A percentile compares a stretch with the other conserved stretches of the same genome.
These are phyloP conservation scores for pig (Sus scrofa) DNA, from an alignment of 2,113 vertebrate genomes.

Conservation along the genomic window DNA sequence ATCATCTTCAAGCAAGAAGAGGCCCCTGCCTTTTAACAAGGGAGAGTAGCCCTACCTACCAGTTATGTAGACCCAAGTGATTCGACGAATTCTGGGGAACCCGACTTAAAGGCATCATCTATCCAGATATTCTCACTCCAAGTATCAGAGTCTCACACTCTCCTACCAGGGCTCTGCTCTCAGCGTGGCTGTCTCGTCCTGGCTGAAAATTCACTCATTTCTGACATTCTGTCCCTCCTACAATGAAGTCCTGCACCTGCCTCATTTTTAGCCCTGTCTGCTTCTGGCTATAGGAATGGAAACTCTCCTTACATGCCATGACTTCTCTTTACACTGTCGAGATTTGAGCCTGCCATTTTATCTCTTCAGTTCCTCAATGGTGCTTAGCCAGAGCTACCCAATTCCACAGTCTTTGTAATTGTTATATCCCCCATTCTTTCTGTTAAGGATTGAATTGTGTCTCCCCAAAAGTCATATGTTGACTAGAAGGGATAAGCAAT, in stretches of 20 bases:
- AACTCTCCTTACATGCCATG: neutral
- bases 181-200: neutral
- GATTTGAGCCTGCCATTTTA: slow-evolving; percentile 56
- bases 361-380: slow-evolving; percentile 52
- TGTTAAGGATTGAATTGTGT: neutral
- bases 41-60: too few relatives aligned
- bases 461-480: neutral
- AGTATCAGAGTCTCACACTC: neutral
- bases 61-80: neutral
- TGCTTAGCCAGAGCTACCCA: slow-evolving; percentile 45
- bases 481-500: neutral
- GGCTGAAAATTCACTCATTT: neutral
- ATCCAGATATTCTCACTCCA: neutral
- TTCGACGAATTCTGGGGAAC: neutral
- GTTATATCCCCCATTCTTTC: neutral
- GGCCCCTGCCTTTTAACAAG: neutral
- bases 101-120: neutral
- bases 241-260: neutral
- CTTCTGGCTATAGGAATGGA: neutral
- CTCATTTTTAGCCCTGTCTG: slow-evolving; percentile 8
- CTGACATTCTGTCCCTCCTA: neutral
- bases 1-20: neutral
- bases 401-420: neutral
- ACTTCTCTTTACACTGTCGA: slow-evolving; percentile 55
- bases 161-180: neutral